Percentiles rank a stretch among this genome's conserved stretches.
Conservation (phyloP, 2,888 invertebrate genomes). For the Troilus luridus region DNA sequence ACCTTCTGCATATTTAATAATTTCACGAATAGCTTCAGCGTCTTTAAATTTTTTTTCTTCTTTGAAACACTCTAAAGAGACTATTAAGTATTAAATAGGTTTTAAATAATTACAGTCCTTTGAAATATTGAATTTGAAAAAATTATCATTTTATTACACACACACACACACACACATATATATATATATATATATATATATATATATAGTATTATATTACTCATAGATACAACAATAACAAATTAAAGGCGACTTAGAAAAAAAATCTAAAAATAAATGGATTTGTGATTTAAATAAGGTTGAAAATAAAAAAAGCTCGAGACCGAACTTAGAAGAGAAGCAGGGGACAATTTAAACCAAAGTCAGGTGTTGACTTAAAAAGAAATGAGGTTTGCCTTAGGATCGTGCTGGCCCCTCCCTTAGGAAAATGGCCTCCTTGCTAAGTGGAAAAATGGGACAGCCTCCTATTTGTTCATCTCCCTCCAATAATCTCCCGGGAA, state of each 20-base stretch:
- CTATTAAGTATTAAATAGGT: too few relatives aligned
- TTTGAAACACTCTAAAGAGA: too few relatives aligned
- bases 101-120: too few relatives aligned
- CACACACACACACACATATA: too few relatives aligned
- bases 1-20: too few relatives aligned
- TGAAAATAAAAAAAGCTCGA: not conserved
- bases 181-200: too few relatives aligned
- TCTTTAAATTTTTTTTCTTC: too few relatives aligned
- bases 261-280: conserved; percentile 8
- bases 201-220: not conserved
- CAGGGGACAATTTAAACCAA: not conserved
- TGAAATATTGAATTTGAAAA: too few relatives aligned
- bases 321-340: not conserved
- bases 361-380: conserved; percentile 51
- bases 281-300: not conserved
- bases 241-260: not conserved
- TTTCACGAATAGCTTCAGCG: too few relatives aligned
- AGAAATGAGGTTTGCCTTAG: conserved; percentile 53
- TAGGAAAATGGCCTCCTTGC: conserved; percentile 25
- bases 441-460: conserved; percentile 45
- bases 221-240: not conserved
- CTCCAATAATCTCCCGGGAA: conserved; percentile 36
- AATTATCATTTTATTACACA: too few relatives aligned
- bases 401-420: conserved; percentile 1
- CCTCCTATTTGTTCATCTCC: not conserved